Evolutionary conservation across 2,888 invertebrate genomes (phyloP), one percentile per base, ranked within the genome.

Genomic region (Scrobipalpa costella): DNA sequence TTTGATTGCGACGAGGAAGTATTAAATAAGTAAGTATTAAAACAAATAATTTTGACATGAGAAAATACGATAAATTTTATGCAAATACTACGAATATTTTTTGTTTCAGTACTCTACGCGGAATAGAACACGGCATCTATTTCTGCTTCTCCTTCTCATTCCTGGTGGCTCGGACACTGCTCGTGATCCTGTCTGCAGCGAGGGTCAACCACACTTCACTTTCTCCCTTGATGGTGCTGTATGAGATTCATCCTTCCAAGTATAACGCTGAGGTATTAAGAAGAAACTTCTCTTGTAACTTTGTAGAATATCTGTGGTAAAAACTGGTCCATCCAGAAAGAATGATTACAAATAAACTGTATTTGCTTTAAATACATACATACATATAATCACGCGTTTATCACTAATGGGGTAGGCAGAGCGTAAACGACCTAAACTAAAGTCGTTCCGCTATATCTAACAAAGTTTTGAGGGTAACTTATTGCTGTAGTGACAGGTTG

Each of bases 61-160:
- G n/a, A n/a, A n/a, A n/a, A n/a, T n/a, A n/a, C n/a, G n/a, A n/a
- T n/a, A n/a, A n/a, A n/a, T n/a, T n/a, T n/a, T n/a, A n/a, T n/a
- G n/a, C n/a, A n/a, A n/a, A n/a, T n/a, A 40, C 13, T 40, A 13
- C 40, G 13, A 40, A 13, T 27, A 0, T 9, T 21, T 57, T 62
- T 63, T 50, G 57, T 72, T 71, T 17, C 75, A 84, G 81, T 6
- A 64, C 70, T 0, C 61, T 74, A 0, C 68, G 73, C 33, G 78
- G 78, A 7, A 57, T 81, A 0, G 72, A 90, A 7, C 81, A 83
- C 57, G 70, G 79, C 0, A 64, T 92, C 2, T 93, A 93, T 73
- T 93, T 91, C 69, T 87, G 86, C 2, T 91, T 83, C 15, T 92
- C 93, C 0, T 92, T 93, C 66, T 76, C 79, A 0, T 93, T 92